Conservation (phyloP, 2,888 invertebrate species). For the Tiliacea citrago region DNA sequence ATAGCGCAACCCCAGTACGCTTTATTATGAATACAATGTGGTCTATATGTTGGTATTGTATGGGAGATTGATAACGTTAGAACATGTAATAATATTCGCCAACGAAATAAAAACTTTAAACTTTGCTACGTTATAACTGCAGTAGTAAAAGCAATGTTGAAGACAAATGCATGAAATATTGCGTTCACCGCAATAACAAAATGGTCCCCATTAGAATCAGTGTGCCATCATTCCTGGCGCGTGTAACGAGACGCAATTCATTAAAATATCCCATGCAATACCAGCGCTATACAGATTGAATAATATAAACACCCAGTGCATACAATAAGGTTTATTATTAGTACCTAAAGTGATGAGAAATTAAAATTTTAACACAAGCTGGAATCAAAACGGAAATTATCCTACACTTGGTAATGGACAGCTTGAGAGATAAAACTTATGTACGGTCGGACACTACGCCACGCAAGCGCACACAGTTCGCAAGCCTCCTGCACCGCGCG, state of each 20-base stretch:
- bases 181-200: constrained; percentile 51
- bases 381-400: constrained; percentile 80
- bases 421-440: constrained; percentile 66
- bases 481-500: constrained; percentile 32
- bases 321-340: constrained; percentile 80
- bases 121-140: neutral
- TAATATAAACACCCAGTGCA: constrained; percentile 88
- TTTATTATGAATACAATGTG: constrained; percentile 67
- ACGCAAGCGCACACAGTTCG: constrained; percentile 59
- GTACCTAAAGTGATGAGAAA: constrained; percentile 83
- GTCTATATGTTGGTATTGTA: constrained; percentile 50
- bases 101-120: constrained; percentile 15
- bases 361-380: constrained; percentile 82
- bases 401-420: constrained; percentile 81
- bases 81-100: constrained; percentile 1
- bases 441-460: constrained; percentile 61
- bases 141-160: constrained; percentile 25
- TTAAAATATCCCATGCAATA: constrained; percentile 46
- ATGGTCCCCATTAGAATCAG: constrained; percentile 63
- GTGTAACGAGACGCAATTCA: constrained; percentile 9
- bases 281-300: constrained; percentile 67
- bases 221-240: constrained; percentile 22
- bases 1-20: constrained; percentile 83
- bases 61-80: constrained; percentile 48
- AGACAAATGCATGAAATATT: constrained; percentile 57